phyloP scores from a whole-genome alignment of 2,113 vertebrate species.

The Lagenorhynchus albirostris region DNA sequence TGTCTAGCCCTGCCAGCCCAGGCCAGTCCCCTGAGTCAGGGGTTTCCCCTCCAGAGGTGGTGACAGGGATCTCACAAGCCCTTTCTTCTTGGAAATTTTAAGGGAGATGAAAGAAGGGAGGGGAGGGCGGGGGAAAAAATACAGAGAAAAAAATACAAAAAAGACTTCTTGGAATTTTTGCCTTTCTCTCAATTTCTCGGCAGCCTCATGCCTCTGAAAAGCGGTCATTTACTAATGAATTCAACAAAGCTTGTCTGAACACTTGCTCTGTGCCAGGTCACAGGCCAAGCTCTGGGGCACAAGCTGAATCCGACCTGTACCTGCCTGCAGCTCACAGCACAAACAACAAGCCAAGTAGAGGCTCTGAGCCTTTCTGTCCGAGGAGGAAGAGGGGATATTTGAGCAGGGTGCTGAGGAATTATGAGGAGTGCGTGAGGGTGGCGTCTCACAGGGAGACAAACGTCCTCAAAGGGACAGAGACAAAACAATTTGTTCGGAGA shows the following conservation, averaged over 20 bases:
- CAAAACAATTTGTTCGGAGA: background rate
- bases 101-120: background rate
- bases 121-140: too few relatives aligned
- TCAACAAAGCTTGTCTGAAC: background rate
- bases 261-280: background rate
- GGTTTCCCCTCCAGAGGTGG: background rate
- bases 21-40: background rate
- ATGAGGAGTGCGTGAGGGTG: background rate
- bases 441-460: background rate
- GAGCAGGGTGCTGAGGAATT: background rate
- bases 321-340: background rate
- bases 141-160: too few relatives aligned
- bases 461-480: background rate
- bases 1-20: too few relatives aligned
- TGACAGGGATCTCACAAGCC: background rate
- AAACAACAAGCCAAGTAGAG: background rate
- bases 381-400: background rate
- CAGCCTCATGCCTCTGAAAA: background rate
- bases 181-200: background rate
- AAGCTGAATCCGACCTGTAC: background rate
- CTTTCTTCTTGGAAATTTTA: background rate
- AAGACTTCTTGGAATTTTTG: background rate
- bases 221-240: too few relatives aligned
- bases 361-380: too few relatives aligned
- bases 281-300: background rate